Evolutionary conservation across 2,797 vertebrate genomes (phyloP).

Genomic region (Hemibagrus guttatus): DNA sequence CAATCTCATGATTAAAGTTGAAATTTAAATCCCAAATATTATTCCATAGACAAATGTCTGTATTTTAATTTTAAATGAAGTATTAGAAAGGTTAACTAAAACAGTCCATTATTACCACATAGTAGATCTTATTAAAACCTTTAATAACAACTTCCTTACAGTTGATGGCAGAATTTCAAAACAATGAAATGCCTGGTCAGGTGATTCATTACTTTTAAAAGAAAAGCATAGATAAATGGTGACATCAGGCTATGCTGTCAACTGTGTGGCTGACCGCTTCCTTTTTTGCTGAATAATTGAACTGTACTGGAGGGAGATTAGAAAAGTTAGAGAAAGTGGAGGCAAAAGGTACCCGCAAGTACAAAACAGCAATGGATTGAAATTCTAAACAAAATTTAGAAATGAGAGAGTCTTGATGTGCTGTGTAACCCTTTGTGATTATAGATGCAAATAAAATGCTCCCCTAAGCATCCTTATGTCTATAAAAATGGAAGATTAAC

Average conservation of each 20-base stretch:
- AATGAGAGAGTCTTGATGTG: background rate
- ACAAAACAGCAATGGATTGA: no score
- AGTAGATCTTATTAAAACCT: background rate
- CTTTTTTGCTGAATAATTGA: background rate
- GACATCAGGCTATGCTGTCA: background rate
- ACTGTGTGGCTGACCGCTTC: no score
- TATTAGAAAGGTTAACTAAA: background rate
- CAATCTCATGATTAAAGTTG: background rate
- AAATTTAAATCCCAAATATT: background rate
- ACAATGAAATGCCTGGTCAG: background rate
- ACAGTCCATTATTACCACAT: background rate
- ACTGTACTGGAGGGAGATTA: background rate
- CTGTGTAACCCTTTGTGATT: background rate
- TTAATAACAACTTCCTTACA: no score
- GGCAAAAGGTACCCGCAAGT: no score
- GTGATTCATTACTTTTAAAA: background rate
- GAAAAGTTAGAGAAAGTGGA: background rate
- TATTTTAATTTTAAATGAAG: background rate
- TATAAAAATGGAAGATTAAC: background rate
- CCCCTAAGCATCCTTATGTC: background rate
- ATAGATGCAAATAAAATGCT: background rate
- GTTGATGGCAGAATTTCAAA: slow-evolving; percentile 1
- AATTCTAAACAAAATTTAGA: background rate
- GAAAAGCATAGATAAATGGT: background rate
- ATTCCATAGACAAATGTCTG: background rate